phyloP scores from a whole-genome alignment of 2,113 vertebrate genomes.

The Circaetus gallicus region DNA sequence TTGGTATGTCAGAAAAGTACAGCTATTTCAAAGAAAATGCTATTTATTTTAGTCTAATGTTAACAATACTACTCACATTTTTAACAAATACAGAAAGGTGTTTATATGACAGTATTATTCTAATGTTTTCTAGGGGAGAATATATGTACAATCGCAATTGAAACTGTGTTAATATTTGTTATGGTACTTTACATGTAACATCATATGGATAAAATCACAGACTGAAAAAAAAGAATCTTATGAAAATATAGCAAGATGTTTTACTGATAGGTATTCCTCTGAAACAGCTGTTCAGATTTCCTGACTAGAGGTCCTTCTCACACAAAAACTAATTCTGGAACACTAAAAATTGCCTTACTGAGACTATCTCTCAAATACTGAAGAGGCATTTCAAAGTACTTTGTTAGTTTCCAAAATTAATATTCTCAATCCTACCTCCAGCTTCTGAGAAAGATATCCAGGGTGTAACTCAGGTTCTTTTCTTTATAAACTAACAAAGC shows the following conservation, averaged over 20 bases:
- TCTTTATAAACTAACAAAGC: background rate
- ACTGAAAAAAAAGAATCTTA: background rate
- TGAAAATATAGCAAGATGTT: background rate
- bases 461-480: background rate
- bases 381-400: background rate
- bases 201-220: background rate
- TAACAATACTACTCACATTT: background rate
- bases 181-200: background rate
- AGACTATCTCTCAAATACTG: background rate
- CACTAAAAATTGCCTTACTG: background rate
- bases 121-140: background rate
- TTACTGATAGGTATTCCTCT: background rate
- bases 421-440: background rate
- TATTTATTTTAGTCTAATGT: background rate
- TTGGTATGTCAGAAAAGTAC: background rate
- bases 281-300: background rate
- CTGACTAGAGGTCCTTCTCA: background rate
- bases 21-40: background rate
- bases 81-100: background rate
- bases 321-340: background rate
- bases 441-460: background rate
- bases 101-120: background rate
- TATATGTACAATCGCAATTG: background rate
- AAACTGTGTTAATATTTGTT: background rate
- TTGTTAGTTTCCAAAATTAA: background rate